Conservation (phyloP, 2,797 vertebrate species). For the Darevskia nairensis region DNA sequence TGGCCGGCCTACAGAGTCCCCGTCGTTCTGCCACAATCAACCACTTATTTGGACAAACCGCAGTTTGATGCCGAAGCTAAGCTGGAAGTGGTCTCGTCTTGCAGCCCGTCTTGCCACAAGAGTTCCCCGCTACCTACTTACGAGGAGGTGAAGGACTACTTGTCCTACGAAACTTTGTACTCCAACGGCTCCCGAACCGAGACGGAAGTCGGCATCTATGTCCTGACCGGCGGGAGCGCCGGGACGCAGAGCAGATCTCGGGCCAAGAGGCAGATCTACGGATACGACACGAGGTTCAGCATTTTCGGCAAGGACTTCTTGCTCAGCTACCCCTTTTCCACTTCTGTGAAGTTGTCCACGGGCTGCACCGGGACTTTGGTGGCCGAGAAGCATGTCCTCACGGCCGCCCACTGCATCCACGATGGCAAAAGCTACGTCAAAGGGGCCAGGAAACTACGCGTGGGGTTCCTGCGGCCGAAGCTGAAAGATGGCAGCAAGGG, state of each 20-base stretch:
- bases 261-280: constrained; percentile 94
- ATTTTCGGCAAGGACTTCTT: constrained; percentile 93
- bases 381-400: constrained; percentile 94
- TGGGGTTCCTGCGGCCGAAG: constrained; percentile 92
- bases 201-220: constrained; percentile 90
- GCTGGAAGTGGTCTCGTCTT: constrained; percentile 87
- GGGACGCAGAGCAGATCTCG: constrained; percentile 76
- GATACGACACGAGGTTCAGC: constrained; percentile 93
- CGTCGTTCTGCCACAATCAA: constrained; percentile 89
- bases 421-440: constrained; percentile 98
- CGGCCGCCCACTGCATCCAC: constrained; percentile 95
- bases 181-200: constrained; percentile 89
- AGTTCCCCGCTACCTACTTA: constrained; percentile 84
- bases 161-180: constrained; percentile 94
- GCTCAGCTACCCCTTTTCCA: constrained; percentile 94
- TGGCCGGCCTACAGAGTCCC: constrained; percentile 92
- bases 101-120: constrained; percentile 92
- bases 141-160: constrained; percentile 85
- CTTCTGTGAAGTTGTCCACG: constrained; percentile 95
- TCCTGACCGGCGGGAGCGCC: constrained; percentile 69
- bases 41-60: constrained; percentile 81
- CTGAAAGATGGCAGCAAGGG: constrained; percentile 79
- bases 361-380: constrained; percentile 95
- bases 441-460: constrained; percentile 92
- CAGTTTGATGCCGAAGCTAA: constrained; percentile 86